These are phyloP conservation scores for Labrus mixtus DNA, from an alignment of 2,113 vertebrate species.

Conservation along the genomic window DNA sequence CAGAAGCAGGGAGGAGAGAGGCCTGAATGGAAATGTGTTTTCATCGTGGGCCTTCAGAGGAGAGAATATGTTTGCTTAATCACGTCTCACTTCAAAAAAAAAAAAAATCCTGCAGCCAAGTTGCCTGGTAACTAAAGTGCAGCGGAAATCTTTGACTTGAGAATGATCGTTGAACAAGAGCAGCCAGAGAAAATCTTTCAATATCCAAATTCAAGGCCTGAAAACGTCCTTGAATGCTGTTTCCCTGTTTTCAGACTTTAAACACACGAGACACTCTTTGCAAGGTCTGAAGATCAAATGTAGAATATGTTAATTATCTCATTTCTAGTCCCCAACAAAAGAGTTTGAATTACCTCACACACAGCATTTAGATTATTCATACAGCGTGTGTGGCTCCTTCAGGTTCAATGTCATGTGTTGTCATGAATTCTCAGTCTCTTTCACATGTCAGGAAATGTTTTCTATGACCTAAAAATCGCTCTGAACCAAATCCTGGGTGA, in stretches of 20 bases:
- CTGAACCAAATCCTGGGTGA: background rate
- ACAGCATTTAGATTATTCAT: background rate
- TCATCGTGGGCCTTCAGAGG: constrained; percentile 30
- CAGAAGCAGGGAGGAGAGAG: constrained; percentile 18
- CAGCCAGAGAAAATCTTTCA: constrained; percentile 29
- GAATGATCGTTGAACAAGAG: constrained; percentile 34
- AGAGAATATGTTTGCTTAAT: constrained; percentile 28
- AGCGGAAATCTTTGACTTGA: constrained; percentile 24
- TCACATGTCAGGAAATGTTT: background rate
- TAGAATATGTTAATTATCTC: background rate
- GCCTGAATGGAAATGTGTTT: constrained; percentile 27
- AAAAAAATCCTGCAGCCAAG: constrained; percentile 36
- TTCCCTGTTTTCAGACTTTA: background rate
- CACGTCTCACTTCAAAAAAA: constrained; percentile 26
- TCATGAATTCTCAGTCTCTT: background rate
- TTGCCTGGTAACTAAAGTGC: constrained; percentile 58
- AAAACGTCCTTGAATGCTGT: constrained; percentile 23
- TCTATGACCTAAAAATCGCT: background rate
- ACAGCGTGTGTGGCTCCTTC: background rate
- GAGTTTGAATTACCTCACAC: background rate
- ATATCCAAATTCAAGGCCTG: constrained; percentile 26
- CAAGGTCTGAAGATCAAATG: background rate
- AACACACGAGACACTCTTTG: no score
- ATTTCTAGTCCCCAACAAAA: background rate
- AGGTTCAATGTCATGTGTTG: background rate